Conservation (phyloP, 1,140 invertebrate genomes). For the Anastatus disparis region DNA sequence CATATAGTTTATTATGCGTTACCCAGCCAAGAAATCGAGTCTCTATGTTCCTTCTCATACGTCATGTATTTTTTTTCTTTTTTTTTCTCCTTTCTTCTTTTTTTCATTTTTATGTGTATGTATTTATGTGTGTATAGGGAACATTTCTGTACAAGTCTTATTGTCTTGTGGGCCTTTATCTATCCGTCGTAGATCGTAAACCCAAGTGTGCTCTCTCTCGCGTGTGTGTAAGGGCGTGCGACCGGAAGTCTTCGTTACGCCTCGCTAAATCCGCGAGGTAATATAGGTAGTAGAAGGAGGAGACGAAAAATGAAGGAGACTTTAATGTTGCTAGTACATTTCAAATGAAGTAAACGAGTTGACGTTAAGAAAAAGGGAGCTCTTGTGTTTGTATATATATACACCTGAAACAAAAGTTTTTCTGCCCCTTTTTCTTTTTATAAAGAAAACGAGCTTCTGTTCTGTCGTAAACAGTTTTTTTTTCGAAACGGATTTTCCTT, state of each 20-base stretch:
- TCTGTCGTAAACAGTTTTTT: too few species aligned
- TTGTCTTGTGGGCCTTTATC: too few species aligned
- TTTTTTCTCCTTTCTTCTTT: too few species aligned
- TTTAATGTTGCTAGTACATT: not conserved
- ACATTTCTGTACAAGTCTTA: too few species aligned
- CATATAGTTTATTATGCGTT: too few species aligned
- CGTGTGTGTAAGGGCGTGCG: conserved; percentile 53
- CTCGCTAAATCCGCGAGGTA: conserved; percentile 53
- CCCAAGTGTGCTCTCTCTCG: conserved; percentile 1
- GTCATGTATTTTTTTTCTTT: too few species aligned
- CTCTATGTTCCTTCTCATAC: conserved; percentile 35
- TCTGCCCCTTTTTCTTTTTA: not conserved
- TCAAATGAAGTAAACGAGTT: not conserved
- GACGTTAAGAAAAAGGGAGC: not conserved
- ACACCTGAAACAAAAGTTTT: not conserved
- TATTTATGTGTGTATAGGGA: too few species aligned
- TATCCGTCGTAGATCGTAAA: too few species aligned
- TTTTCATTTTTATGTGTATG: too few species aligned
- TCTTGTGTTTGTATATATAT: too few species aligned
- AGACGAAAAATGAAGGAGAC: not conserved
- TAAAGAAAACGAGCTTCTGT: too few species aligned
- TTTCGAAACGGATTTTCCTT: not conserved
- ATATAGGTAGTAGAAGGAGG: too few species aligned
- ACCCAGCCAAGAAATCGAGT: conserved; percentile 35
- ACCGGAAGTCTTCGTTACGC: conserved; percentile 60